phyloP scores from a whole-genome alignment of 2,113 vertebrate genomes.

The Ictalurus punctatus region DNA sequence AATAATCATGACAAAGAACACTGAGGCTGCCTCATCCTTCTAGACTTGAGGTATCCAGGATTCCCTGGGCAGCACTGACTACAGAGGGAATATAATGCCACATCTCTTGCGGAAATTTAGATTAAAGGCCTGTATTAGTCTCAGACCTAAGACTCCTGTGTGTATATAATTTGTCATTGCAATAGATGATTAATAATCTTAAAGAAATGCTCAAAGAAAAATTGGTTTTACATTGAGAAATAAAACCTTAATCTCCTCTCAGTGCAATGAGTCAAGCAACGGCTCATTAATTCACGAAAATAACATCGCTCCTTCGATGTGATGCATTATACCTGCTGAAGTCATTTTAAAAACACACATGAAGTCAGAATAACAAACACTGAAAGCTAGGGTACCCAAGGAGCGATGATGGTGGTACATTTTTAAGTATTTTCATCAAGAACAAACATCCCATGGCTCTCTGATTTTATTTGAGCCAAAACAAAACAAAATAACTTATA shows the following conservation, averaged over 20 bases:
- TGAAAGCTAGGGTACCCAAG: slow-evolving; percentile 67
- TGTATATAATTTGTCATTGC: slow-evolving; percentile 32
- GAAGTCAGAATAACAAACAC: slow-evolving; percentile 75
- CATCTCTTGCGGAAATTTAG: slow-evolving; percentile 36
- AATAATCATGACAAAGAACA: slow-evolving; percentile 53
- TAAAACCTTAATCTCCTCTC: slow-evolving; percentile 22
- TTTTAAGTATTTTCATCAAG: slow-evolving; percentile 78
- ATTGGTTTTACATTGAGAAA: slow-evolving; percentile 34
- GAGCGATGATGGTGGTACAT: slow-evolving; percentile 73
- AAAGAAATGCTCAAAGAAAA: slow-evolving; percentile 17
- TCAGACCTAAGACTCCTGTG: slow-evolving; percentile 14
- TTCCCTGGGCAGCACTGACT: slow-evolving; percentile 33
- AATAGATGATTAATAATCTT: slow-evolving; percentile 29
- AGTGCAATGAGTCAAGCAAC: slow-evolving; percentile 25
- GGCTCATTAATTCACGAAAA: slow-evolving; percentile 36
- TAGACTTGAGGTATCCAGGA: slow-evolving; percentile 30
- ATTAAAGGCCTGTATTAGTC: slow-evolving; percentile 35
- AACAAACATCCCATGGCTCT: slow-evolving; percentile 76
- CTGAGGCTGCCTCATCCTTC: slow-evolving; percentile 35
- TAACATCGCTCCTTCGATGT: slow-evolving; percentile 44
- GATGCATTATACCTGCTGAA: slow-evolving; percentile 74
- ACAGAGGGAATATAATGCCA: slow-evolving; percentile 30
- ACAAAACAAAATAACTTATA: neutral
- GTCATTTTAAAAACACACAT: slow-evolving; percentile 78
- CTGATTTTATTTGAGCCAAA: slow-evolving; percentile 61